Evolutionary conservation across 2,113 vertebrate genomes (phyloP).

Genomic region (Sialia sialis): DNA sequence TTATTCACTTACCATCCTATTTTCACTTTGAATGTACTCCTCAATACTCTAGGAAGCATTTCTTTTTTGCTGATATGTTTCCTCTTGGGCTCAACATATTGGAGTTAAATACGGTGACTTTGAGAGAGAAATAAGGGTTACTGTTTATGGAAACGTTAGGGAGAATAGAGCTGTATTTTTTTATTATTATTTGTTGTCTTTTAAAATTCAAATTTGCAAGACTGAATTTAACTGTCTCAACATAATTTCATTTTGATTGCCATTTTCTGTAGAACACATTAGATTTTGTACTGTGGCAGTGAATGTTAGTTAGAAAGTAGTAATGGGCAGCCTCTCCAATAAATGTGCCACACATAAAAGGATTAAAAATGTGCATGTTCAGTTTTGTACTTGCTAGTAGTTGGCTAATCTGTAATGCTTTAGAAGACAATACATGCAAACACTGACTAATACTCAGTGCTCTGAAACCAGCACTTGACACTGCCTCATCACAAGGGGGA

Average conservation of each 20-base stretch:
- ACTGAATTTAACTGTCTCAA: neutral
- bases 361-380: constrained; percentile 11
- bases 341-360: constrained; percentile 3
- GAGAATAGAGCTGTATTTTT: neutral
- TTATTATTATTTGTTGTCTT: neutral
- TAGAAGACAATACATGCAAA: neutral
- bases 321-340: constrained; percentile 26
- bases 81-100: neutral
- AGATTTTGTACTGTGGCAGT: neutral
- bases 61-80: neutral
- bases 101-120: constrained; percentile 12
- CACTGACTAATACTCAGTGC: neutral
- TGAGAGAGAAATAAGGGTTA: neutral
- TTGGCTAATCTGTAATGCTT: neutral
- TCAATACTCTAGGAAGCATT: neutral
- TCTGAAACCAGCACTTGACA: neutral
- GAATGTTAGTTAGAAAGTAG: constrained; percentile 14
- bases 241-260: neutral
- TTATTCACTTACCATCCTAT: neutral
- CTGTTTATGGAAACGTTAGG: neutral
- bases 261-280: neutral
- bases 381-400: neutral
- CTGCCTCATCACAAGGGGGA: neutral
- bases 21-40: neutral
- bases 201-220: neutral